Base-by-base conservation (phyloP, 2,888 invertebrate genomes). In the Campopleginae sp. region DNA sequence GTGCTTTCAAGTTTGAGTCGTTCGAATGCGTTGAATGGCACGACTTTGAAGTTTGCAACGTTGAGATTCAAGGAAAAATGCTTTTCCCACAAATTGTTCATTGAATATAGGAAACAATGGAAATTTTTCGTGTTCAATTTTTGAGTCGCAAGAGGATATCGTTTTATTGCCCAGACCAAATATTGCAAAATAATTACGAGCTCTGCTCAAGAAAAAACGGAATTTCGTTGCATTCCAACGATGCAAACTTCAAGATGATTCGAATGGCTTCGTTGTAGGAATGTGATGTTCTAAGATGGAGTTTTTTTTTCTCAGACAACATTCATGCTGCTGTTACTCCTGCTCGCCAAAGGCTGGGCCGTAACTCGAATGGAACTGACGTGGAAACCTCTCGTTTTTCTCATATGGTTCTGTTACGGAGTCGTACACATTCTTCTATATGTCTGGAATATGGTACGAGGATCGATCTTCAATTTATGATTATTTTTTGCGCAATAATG, bases 261-360 rank as follows among this genome's bases (percentile, higher is more conserved):
- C 46, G 46, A 46, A 46, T 17, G 46, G 46, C 48, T 48, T 7
- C 10, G 46, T 14, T 7, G 17, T 65, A 3, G 17, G 2, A 33
- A 4, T 0, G 33, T 12, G 5, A 48, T n/a, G 8, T 33, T 31
- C 12, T n/a, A 5, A 48, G 12, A 6, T 19, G n/a, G 1, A 38
- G 86, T 58, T 23, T 61, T 27, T 6, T 84, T 83, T 78, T 88
- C 91, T 70, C 95, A 98, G 97, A 98, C 98, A 68, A 95, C 98
- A 7, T 98, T 99, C 93, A 98, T 99, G 98, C 94, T 99, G 88
- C 95, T 99, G 80, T 95, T 99, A 61, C 95, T 99, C 79, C 95
- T 99, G 80, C 94, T 99, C 88, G 99, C 99, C 54, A 99, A 99
- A 95, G 99, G 99, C 70, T 99, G 99, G 98, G 98, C 98, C 6